Conservation (phyloP, 2,113 vertebrate species). For the Thunnus maccoyii region DNA sequence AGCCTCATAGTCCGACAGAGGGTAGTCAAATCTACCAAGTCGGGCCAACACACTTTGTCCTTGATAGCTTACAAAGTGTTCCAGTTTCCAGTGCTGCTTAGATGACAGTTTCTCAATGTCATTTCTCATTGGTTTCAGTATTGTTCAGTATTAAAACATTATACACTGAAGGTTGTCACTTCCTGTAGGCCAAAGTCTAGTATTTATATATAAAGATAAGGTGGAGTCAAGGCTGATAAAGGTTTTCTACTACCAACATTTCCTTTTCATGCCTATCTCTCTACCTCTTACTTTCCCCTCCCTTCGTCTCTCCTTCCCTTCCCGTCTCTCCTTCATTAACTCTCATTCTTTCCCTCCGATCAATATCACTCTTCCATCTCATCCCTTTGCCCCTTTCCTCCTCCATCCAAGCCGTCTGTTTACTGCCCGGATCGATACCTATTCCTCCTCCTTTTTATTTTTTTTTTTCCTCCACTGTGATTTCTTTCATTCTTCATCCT, state of each 20-base stretch:
- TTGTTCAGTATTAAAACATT: background rate
- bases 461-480: constrained; percentile 5
- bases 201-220: background rate
- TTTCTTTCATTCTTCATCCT: constrained; percentile 43
- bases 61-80: too few species aligned
- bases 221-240: background rate
- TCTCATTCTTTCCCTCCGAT: constrained; percentile 60
- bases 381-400: constrained; percentile 27
- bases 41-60: too few species aligned
- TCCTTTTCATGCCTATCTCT: background rate
- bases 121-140: too few species aligned
- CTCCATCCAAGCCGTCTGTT: constrained; percentile 32
- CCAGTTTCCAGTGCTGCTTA: too few species aligned
- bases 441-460: constrained; percentile 27
- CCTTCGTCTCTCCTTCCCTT: background rate
- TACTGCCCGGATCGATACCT: constrained; percentile 50
- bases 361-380: constrained; percentile 60
- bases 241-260: background rate
- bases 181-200: too few species aligned
- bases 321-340: constrained; percentile 44
- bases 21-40: background rate
- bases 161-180: too few species aligned
- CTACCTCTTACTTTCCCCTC: background rate
- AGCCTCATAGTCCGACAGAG: background rate
- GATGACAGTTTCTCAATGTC: too few species aligned